phyloP scores from a whole-genome alignment of 2,797 vertebrate species.

The Spondyliosoma cantharus region DNA sequence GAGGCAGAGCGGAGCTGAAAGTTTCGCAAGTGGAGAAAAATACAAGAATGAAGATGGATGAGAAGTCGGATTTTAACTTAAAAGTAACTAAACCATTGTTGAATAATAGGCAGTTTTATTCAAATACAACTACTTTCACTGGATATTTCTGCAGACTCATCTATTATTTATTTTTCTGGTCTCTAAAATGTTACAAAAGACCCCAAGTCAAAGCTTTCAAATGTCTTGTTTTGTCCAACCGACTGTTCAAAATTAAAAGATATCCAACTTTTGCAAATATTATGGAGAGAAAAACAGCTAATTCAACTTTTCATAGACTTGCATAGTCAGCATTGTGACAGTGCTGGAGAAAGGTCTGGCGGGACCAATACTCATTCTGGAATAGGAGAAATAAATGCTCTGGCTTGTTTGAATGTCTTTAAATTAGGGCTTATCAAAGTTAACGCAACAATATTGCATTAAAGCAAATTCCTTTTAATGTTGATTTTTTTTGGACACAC shows the following conservation, averaged over 20 bases:
- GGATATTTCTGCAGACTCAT: background rate
- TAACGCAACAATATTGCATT: no score
- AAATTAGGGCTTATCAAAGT: no score
- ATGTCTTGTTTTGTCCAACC: background rate
- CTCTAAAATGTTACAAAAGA: background rate
- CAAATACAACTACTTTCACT: background rate
- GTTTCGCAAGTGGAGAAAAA: conserved; percentile 5
- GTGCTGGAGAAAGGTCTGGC: no score
- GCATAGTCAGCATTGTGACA: no score
- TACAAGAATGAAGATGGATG: background rate
- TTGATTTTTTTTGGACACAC: no score
- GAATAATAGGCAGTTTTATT: background rate
- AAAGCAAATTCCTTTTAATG: no score
- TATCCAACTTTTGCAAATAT: no score
- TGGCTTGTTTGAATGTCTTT: no score
- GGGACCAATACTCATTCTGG: no score
- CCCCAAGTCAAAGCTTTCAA: background rate
- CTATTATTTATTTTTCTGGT: background rate
- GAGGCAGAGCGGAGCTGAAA: background rate
- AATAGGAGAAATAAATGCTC: no score
- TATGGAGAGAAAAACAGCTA: no score
- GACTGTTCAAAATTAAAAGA: background rate
- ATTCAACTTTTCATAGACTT: no score
- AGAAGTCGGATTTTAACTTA: background rate
- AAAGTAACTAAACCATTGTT: background rate